Percentiles rank a stretch among this genome's conserved stretches.
Conservation (phyloP, 1,140 invertebrate species). For the Diplogasteroides magnus region DNA sequence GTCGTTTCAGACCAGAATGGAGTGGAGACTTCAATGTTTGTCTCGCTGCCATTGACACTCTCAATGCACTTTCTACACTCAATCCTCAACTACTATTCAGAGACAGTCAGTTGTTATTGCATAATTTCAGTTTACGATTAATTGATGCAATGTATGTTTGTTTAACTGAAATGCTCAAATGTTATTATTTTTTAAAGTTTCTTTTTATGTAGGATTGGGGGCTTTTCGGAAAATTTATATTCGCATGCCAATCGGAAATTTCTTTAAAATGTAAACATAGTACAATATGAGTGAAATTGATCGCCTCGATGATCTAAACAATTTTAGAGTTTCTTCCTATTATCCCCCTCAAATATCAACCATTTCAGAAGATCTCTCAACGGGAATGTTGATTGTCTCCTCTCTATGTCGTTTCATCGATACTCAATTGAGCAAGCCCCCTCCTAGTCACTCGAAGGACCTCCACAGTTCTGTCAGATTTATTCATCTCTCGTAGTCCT, state of each 20-base stretch:
- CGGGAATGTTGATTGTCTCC: conserved; percentile 78
- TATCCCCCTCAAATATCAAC: too few relatives aligned
- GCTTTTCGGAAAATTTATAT: conserved; percentile 12
- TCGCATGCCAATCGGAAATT: too few relatives aligned
- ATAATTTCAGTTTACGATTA: neutral
- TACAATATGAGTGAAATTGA: too few relatives aligned
- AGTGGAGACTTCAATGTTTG: conserved; percentile 37
- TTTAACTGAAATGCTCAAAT: too few relatives aligned
- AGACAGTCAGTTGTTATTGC: conserved; percentile 28
- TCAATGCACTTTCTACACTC: conserved; percentile 44
- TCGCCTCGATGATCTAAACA: too few relatives aligned
- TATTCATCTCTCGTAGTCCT: neutral
- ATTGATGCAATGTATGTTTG: too few relatives aligned
- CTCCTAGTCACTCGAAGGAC: conserved; percentile 90
- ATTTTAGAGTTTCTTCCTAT: too few relatives aligned
- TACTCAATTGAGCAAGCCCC: conserved; percentile 87
- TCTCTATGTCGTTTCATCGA: conserved; percentile 70
- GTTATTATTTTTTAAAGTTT: neutral
- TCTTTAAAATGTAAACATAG: too few relatives aligned
- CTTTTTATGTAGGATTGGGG: neutral
- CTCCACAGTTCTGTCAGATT: conserved; percentile 79
- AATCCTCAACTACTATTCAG: conserved; percentile 43
- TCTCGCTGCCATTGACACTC: conserved; percentile 47
- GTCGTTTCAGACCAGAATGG: conserved; percentile 46
- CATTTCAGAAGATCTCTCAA: conserved; percentile 72